Evolutionary conservation across 2,797 vertebrate genomes (phyloP), one percentile per base, ranked within the genome.

Genomic region (Hylomyscus alleni): DNA sequence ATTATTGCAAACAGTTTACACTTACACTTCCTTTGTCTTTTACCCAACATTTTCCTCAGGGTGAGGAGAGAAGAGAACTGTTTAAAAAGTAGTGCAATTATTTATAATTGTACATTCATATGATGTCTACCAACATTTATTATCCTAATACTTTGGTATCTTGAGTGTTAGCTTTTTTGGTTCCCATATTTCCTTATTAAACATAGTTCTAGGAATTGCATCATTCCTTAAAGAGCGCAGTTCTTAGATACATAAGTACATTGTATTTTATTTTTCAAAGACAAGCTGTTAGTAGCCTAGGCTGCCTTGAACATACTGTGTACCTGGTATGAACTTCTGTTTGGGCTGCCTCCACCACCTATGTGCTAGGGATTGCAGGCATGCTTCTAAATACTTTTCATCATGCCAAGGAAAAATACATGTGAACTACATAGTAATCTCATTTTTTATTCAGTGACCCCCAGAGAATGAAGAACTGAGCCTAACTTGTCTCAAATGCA

Each of bases 21-120:
- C 92, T 92, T 58, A 62, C 29, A 26, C 54, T 92, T 83, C 89
- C 75, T 69, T 58, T 37, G 56, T 76, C 37, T 92, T 78, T 84
- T 94, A 81, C 52, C 83, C 78, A 29, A 52, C 93, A 65, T 7
- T 85, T 96, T 92, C 69, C 73, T 92, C 62, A 90, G 40, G 83
- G 44, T 96, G 60, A 95, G 50, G 88, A 90, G 73, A 94, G 92
- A 95, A 86, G 11, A 69, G 50, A 93, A 75, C 56, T 81, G 76
- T 56, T 50, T 72, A 47, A 40, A 67, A 93, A 77, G n/a, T 1
- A 83, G 31, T 34, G 12, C 93, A 94, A 37, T 60, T 69, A 91
- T 81, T 91, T 72, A 58, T 94, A 85, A 67, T 80, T 58, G 85
- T 93, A 76, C 87, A 75, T 87, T 13, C 87, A 44, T 80, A 20